phyloP scores from a whole-genome alignment of 2,113 vertebrate genomes.

The Hiodon alosoides region DNA sequence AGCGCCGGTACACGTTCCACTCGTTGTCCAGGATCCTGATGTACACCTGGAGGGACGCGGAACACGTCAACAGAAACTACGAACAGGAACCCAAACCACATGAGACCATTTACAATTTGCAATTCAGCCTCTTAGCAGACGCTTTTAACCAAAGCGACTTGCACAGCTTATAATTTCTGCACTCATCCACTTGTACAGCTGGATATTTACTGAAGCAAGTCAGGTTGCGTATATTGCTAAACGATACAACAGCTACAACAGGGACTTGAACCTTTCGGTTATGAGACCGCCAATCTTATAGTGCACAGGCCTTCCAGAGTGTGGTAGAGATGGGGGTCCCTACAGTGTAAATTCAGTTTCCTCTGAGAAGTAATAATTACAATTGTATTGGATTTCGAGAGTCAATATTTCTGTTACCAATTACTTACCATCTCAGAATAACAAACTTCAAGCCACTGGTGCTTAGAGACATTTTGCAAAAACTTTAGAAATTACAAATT shows the following conservation, averaged over 20 bases:
- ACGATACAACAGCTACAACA: no score
- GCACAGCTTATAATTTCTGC: no score
- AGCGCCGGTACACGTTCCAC: conserved; percentile 96
- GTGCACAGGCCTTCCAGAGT: not conserved
- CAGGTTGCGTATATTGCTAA: no score
- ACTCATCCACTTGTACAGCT: no score
- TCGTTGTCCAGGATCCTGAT: conserved; percentile 95
- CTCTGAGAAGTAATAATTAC: not conserved
- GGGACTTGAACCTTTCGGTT: not conserved
- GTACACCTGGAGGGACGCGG: conserved; percentile 71
- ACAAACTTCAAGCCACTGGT: no score
- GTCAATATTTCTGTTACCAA: not conserved
- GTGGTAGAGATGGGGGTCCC: not conserved
- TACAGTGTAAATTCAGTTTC: no score
- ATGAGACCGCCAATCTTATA: not conserved
- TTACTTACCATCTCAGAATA: no score
- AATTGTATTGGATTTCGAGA: not conserved
- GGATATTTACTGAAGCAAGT: no score
- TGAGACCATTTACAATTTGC: no score
- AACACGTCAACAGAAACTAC: conserved; percentile 17
- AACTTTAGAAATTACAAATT: not conserved
- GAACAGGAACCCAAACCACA: no score
- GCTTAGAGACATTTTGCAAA: conserved; percentile 5
- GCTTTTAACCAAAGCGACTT: no score
- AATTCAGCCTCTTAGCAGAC: no score